Evolutionary conservation across 2,113 vertebrate genomes (phyloP).

Genomic region (Anarhynchus alexandrinus): DNA sequence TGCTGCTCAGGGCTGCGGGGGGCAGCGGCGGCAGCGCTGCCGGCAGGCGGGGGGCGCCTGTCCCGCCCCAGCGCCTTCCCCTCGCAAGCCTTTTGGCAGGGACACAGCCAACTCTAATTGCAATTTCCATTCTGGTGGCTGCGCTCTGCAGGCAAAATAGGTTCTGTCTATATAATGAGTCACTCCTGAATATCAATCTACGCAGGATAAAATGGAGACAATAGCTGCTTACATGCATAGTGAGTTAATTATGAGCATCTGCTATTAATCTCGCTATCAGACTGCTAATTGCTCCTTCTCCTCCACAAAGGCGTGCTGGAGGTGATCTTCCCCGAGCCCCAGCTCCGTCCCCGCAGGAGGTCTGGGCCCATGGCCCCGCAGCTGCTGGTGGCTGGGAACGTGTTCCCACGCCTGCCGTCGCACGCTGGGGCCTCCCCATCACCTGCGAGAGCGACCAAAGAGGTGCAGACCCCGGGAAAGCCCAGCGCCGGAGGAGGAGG

Average conservation of each 20-base stretch:
- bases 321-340: background rate
- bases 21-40: rapidly evolving
- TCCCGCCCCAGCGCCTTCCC: background rate
- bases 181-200: conserved; percentile 64
- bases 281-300: conserved; percentile 67
- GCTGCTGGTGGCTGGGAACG: rapidly evolving
- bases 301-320: conserved; percentile 2
- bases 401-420: rapidly evolving
- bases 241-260: conserved; percentile 69
- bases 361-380: rapidly evolving
- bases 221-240: conserved; percentile 69
- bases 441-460: rapidly evolving
- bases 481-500: background rate
- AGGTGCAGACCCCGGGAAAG: background rate
- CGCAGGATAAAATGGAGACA: conserved; percentile 55
- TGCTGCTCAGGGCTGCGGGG: rapidly evolving
- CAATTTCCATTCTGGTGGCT: conserved; percentile 59
- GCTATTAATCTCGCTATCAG: conserved; percentile 70
- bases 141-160: conserved; percentile 50
- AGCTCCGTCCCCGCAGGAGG: rapidly evolving
- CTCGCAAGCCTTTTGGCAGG: background rate
- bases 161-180: conserved; percentile 59
- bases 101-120: conserved; percentile 36
- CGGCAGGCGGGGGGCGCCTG: background rate
- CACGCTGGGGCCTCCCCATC: rapidly evolving